Conservation (phyloP, 2,888 invertebrate genomes). For the Cistogaster globosa region DNA sequence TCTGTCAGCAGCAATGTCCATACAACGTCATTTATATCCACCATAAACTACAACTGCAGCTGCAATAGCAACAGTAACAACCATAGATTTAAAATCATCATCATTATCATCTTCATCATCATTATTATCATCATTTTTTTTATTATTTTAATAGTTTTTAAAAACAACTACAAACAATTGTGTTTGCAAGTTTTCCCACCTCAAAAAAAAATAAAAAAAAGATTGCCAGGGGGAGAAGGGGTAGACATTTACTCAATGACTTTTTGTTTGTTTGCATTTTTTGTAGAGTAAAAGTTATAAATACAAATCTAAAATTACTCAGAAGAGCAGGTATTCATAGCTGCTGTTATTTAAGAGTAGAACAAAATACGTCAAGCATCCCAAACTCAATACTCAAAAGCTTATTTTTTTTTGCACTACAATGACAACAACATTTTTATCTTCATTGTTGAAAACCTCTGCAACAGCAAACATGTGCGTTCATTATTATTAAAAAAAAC, state of each 20-base stretch:
- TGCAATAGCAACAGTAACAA: conserved; percentile 17
- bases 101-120: conserved; percentile 8
- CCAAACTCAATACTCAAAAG: conserved; percentile 48
- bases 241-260: conserved; percentile 40
- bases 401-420: too few species aligned
- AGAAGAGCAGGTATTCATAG: conserved; percentile 22
- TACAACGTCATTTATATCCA: conserved; percentile 36
- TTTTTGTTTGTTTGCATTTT: conserved; percentile 3
- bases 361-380: conserved; percentile 14
- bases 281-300: conserved; percentile 29
- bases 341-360: conserved; percentile 15
- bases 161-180: conserved; percentile 54
- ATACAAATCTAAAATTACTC: conserved; percentile 52
- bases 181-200: conserved; percentile 27
- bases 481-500: background rate
- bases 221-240: background rate
- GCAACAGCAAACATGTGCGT: background rate
- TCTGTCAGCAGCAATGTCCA: conserved; percentile 33
- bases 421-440: too few species aligned
- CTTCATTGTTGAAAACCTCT: too few species aligned
- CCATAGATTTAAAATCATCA: background rate
- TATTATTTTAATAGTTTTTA: conserved; percentile 19
- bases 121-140: background rate
- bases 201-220: background rate
- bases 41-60: conserved; percentile 4